Percentiles rank a stretch among this genome's conserved stretches.
Conservation (phyloP, 2,797 vertebrate genomes). For the Argyrosomus regius region DNA sequence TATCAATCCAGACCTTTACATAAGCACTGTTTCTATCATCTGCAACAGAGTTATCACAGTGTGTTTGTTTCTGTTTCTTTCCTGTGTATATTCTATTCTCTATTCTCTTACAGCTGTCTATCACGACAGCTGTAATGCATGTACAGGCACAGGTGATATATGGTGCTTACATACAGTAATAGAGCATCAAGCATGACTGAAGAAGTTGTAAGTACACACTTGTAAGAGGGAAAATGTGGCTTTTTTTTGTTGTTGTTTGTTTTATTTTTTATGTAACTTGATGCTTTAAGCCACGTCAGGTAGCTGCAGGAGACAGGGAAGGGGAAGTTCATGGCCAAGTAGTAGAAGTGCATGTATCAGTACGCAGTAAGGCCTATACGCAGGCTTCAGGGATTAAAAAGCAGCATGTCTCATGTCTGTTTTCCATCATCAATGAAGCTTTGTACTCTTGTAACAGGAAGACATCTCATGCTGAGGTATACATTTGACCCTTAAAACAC, state of each 20-base stretch:
- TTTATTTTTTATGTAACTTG: background rate
- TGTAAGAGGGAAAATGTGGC: background rate
- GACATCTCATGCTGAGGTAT: constrained; percentile 16
- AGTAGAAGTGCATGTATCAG: background rate
- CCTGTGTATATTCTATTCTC: too few species aligned
- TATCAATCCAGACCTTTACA: background rate
- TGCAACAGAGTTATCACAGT: background rate
- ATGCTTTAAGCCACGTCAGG: background rate
- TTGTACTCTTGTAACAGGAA: constrained; percentile 30
- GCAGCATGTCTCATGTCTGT: constrained; percentile 6
- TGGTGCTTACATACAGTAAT: too few species aligned
- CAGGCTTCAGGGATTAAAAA: constrained; percentile 1
- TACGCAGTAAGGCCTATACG: background rate
- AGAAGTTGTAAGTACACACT: background rate
- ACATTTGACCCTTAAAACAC: constrained; percentile 39
- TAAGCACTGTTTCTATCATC: background rate
- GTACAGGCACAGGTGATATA: too few species aligned
- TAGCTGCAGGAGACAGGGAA: constrained; percentile 14
- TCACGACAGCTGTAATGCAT: too few species aligned
- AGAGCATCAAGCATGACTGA: too few species aligned
- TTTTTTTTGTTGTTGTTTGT: background rate
- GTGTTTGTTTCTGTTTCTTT: background rate
- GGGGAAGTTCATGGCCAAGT: constrained; percentile 11
- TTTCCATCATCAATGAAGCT: constrained; percentile 15
- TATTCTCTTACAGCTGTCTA: too few species aligned